A percentile compares a stretch with the other conserved stretches of the same genome.
Evolutionary conservation across 2,888 invertebrate species (phyloP).

Genomic region (Silvanus unidentatus): DNA sequence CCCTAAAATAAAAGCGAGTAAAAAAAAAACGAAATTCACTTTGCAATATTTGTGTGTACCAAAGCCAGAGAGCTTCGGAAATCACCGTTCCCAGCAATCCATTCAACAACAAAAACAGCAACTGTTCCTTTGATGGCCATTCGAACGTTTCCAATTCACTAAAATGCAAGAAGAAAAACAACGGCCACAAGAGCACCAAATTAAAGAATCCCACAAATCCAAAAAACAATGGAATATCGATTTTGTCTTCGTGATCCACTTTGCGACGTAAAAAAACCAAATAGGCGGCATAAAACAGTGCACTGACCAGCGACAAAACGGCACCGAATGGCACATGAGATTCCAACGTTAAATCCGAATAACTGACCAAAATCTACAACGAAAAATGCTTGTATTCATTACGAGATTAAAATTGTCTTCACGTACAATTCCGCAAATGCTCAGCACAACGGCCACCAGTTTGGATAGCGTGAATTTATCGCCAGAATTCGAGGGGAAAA

Average conservation of each 20-base stretch:
- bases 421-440: constrained; percentile 74
- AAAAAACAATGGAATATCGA: constrained; percentile 93
- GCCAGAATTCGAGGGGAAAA: constrained; percentile 74
- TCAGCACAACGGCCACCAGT: constrained; percentile 70
- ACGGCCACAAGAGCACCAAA: constrained; percentile 80
- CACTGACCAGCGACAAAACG: constrained; percentile 76
- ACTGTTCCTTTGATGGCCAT: constrained; percentile 76
- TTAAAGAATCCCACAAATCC: constrained; percentile 93
- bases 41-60: constrained; percentile 53
- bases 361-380: constrained; percentile 68
- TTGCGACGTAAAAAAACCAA: constrained; percentile 80
- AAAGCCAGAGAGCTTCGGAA: constrained; percentile 88
- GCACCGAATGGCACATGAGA: constrained; percentile 68
- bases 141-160: constrained; percentile 77
- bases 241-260: constrained; percentile 86
- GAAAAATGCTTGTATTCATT: constrained; percentile 7
- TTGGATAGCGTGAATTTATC: constrained; percentile 87
- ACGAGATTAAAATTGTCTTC: constrained; percentile 7
- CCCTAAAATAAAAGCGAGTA: constrained; percentile 42
- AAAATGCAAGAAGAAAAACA: constrained; percentile 81
- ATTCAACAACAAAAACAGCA: constrained; percentile 74
- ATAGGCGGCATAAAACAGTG: constrained; percentile 86
- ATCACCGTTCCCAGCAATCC: constrained; percentile 87
- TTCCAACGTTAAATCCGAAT: constrained; percentile 65
- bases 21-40: too few species aligned